Percentiles rank a stretch among this genome's conserved stretches.
phyloP scores from a whole-genome alignment of 2,113 vertebrate species.

The Uropsilus gracilis region DNA sequence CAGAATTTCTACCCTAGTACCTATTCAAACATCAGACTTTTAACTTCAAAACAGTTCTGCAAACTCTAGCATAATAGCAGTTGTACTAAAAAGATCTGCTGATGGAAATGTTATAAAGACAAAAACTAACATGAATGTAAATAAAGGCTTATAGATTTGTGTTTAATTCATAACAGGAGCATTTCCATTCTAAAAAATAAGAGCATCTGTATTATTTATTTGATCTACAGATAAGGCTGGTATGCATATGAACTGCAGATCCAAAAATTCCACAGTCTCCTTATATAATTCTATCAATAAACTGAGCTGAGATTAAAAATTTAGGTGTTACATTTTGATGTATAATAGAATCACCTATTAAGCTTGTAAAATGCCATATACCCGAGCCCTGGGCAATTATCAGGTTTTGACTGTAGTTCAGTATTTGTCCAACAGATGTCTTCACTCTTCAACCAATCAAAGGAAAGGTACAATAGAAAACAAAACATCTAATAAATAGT shows the following conservation, averaged over 20 bases:
- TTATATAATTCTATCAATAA: background rate
- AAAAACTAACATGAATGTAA: conserved; percentile 17
- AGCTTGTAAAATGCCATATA: background rate
- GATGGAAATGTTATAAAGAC: background rate
- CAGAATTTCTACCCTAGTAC: background rate
- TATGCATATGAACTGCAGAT: background rate
- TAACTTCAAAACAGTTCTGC: conserved; percentile 15
- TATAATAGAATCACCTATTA: conserved; percentile 8
- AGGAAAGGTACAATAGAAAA: background rate
- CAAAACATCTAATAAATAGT: background rate
- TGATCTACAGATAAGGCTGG: background rate
- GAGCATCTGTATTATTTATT: background rate
- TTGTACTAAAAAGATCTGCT: background rate
- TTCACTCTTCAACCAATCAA: conserved; percentile 26
- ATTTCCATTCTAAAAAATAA: background rate
- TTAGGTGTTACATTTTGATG: background rate
- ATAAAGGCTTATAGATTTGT: background rate
- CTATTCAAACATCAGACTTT: background rate
- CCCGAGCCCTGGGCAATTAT: background rate
- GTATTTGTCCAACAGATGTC: conserved; percentile 63
- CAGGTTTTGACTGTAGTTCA: conserved; percentile 13
- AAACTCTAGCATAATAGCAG: background rate
- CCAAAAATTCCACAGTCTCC: background rate
- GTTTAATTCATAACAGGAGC: background rate
- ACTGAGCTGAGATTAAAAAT: background rate